A percentile compares a stretch with the other conserved stretches of the same genome.
These are phyloP conservation scores for Parazoanthus darwini DNA, from an alignment of 92 coral and sea anemone species.

Conservation along the genomic window DNA sequence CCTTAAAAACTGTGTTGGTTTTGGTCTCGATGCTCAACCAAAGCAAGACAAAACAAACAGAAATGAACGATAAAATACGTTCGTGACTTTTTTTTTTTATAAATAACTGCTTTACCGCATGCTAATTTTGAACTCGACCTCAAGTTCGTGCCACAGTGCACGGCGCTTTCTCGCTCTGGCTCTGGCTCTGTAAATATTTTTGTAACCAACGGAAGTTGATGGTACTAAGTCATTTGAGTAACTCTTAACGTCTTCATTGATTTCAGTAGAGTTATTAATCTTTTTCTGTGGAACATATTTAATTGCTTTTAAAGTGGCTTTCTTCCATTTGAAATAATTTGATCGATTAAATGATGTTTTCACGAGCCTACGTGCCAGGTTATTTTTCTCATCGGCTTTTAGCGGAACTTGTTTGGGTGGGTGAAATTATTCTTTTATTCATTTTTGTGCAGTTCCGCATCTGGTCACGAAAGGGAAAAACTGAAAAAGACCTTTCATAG, in stretches of 20 bases:
- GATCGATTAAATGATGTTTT: neutral
- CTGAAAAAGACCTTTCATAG: no score
- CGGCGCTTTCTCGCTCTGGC: neutral
- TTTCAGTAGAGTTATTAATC: no score
- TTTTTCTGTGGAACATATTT: no score
- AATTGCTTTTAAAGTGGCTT: neutral
- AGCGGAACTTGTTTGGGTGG: no score
- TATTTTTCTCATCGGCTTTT: no score
- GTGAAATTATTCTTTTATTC: no score
- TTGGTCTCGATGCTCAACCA: neutral
- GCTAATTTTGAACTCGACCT: neutral
- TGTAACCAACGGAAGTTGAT: neutral
- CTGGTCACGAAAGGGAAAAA: no score
- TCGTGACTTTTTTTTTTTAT: neutral
- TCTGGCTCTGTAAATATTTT: neutral
- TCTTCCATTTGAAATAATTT: neutral
- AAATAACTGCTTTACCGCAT: neutral
- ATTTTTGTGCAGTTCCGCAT: no score
- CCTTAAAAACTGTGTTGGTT: neutral
- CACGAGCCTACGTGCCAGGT: no score
- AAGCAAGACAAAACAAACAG: neutral
- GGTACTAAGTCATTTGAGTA: no score
- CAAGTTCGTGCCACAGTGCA: neutral
- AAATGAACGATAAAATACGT: no score
- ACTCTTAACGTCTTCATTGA: neutral